A percentile compares a stretch with the other conserved stretches of the same genome.
phyloP scores from a whole-genome alignment of 2,797 vertebrate species.

The Rachycentron canadum region DNA sequence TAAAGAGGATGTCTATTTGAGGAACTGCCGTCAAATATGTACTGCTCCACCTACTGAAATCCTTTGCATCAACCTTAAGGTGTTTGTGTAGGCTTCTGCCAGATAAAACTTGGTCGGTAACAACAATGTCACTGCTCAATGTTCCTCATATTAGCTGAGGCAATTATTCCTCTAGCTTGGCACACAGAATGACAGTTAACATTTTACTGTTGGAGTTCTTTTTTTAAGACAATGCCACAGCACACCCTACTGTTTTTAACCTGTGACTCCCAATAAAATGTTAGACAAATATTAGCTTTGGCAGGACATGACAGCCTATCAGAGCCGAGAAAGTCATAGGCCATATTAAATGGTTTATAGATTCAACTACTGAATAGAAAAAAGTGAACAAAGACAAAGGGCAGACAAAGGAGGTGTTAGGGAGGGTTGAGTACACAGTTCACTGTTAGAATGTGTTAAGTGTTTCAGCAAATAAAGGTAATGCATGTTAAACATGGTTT shows the following conservation, averaged over 20 bases:
- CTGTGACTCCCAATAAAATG: constrained; percentile 80
- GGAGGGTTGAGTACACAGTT: constrained; percentile 32
- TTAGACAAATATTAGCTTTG: constrained; percentile 92
- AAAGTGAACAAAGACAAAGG: constrained; percentile 48
- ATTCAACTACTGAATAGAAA: constrained; percentile 82
- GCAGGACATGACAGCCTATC: constrained; percentile 83
- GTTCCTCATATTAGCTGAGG: constrained; percentile 70
- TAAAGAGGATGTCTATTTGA: background rate
- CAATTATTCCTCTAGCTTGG: constrained; percentile 76
- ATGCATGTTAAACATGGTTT: constrained; percentile 75
- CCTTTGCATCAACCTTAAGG: constrained; percentile 55
- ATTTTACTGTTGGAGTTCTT: constrained; percentile 63
- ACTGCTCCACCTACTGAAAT: constrained; percentile 7
- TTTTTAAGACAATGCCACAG: constrained; percentile 47
- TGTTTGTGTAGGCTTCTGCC: constrained; percentile 71
- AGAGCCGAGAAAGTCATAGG: constrained; percentile 81
- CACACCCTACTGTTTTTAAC: constrained; percentile 78
- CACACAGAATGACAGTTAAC: constrained; percentile 70
- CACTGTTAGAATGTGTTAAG: constrained; percentile 80
- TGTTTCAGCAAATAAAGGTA: constrained; percentile 90
- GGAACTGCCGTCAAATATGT: constrained; percentile 19
- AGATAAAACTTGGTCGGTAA: constrained; percentile 61
- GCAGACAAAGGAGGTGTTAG: background rate
- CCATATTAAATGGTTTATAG: constrained; percentile 88
- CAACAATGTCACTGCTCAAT: constrained; percentile 69